phyloP scores from a whole-genome alignment of 2,113 vertebrate species.

The Stegostoma tigrinum region DNA sequence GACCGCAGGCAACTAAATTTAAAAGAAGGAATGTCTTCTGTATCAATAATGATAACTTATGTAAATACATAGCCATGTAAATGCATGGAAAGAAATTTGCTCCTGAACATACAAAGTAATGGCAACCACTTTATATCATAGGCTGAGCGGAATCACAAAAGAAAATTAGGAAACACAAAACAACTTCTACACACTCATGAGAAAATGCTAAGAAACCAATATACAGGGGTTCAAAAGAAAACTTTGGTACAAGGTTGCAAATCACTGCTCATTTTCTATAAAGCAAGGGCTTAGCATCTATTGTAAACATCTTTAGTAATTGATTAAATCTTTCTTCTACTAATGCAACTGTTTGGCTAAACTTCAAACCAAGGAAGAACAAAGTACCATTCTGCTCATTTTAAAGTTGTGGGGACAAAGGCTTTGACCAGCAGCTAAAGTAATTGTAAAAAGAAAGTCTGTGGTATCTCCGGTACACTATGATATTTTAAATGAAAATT shows the following conservation, averaged over 20 bases:
- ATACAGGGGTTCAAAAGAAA: neutral
- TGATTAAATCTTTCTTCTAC: neutral
- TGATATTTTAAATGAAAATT: neutral
- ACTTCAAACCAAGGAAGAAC: neutral
- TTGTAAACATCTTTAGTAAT: neutral
- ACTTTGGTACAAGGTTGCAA: neutral
- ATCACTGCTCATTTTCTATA: neutral
- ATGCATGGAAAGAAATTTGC: too few relatives aligned
- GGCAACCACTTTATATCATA: neutral
- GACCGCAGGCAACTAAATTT: slow-evolving; percentile 78
- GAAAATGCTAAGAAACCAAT: neutral
- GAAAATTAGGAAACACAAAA: neutral
- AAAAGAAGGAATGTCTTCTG: slow-evolving; percentile 35
- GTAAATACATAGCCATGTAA: neutral
- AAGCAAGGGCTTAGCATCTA: neutral
- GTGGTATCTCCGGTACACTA: neutral
- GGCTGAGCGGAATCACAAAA: neutral
- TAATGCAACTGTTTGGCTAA: neutral
- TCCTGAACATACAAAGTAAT: neutral
- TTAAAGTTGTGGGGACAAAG: neutral
- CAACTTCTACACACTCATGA: neutral
- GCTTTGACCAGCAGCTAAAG: neutral
- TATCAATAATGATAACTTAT: neutral
- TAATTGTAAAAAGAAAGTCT: neutral
- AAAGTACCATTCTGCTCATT: neutral